phyloP scores from a whole-genome alignment of 2,797 vertebrate genomes.

The Arctocebus calabarensis region DNA sequence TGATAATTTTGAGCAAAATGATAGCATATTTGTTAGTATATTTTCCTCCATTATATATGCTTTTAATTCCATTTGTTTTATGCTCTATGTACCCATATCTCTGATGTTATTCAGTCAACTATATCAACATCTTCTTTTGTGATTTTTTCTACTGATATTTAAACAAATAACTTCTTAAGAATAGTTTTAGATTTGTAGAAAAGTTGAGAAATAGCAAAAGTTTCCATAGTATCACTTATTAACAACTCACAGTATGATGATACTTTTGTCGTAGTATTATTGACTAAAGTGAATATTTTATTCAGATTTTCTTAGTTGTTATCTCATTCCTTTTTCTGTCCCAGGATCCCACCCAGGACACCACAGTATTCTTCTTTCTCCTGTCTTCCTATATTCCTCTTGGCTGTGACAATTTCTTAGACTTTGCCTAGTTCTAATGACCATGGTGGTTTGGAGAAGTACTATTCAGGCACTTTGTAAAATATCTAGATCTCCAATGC shows the following conservation, averaged over 20 bases:
- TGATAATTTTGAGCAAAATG: not conserved
- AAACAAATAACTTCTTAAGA: not conserved
- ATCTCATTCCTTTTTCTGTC: not conserved
- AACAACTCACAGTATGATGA: too few species aligned
- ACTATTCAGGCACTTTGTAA: too few species aligned
- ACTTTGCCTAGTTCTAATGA: not conserved
- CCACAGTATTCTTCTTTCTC: not conserved
- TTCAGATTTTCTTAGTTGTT: not conserved
- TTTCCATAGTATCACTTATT: not conserved
- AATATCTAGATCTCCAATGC: not conserved
- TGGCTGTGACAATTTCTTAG: not conserved
- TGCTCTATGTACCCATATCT: not conserved
- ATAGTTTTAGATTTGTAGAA: not conserved
- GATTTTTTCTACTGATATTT: not conserved
- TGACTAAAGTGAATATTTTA: not conserved
- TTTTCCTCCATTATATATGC: not conserved
- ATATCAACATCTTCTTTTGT: not conserved
- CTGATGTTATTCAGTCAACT: not conserved
- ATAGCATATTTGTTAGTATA: not conserved
- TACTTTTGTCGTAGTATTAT: not conserved
- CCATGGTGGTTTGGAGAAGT: not conserved
- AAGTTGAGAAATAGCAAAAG: not conserved
- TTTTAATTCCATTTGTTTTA: not conserved
- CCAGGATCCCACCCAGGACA: not conserved
- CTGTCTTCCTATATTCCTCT: not conserved